phyloP scores from a whole-genome alignment of 1,140 invertebrate genomes.

The Polyergus mexicanus region DNA sequence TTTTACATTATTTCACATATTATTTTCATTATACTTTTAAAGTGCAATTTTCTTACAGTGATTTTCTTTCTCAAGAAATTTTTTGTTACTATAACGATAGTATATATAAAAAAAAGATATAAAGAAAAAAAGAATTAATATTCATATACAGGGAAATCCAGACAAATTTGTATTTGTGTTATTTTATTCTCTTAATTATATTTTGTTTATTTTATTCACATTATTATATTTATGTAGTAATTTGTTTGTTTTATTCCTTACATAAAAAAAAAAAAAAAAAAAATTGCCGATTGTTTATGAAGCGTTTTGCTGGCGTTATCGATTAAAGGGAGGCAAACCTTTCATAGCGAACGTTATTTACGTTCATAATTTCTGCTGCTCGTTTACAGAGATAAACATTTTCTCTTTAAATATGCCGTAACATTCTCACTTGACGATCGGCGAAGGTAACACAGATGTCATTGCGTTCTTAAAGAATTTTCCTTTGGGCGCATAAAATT shows the following conservation, averaged over 20 bases:
- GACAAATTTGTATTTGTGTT: neutral
- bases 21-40: constrained; percentile 5
- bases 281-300: constrained; percentile 1
- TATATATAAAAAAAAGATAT: neutral
- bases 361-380: constrained; percentile 32
- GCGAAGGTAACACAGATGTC: neutral
- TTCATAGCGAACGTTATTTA: constrained; percentile 33
- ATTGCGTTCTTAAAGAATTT: neutral
- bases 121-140: neutral
- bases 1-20: constrained; percentile 5
- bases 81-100: neutral
- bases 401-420: constrained; percentile 29
- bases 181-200: neutral
- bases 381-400: constrained; percentile 31
- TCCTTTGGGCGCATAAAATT: constrained; percentile 1
- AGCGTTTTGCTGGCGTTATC: constrained; percentile 38
- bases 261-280: neutral
- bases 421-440: neutral
- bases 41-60: neutral
- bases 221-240: neutral
- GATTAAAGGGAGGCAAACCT: constrained; percentile 45
- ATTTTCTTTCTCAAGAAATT: neutral
- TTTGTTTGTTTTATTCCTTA: constrained; percentile 13
- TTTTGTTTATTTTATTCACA: neutral
- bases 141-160: neutral